These are phyloP conservation scores for Campoletis sonorensis DNA, from an alignment of 1,140 invertebrate genomes.

Conservation along the genomic window DNA sequence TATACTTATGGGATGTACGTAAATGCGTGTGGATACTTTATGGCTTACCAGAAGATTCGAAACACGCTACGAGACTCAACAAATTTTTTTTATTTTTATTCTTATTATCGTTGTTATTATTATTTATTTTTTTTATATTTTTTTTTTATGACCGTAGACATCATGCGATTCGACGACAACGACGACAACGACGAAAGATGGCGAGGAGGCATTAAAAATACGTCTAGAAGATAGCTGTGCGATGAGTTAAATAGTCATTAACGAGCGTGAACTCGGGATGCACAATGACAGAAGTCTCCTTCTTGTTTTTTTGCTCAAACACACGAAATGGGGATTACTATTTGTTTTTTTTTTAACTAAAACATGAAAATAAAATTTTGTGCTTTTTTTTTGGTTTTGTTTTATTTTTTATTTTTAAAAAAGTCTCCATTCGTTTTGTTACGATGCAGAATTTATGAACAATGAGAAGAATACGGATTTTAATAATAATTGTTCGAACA, in stretches of 20 bases:
- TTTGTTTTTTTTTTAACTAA: not conserved
- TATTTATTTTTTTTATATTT: not conserved
- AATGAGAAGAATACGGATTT: not conserved
- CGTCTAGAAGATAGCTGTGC: not conserved
- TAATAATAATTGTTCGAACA: not conserved
- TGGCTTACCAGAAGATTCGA: not conserved
- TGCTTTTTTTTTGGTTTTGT: not conserved
- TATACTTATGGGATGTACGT: not conserved
- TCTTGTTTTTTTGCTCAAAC: not conserved
- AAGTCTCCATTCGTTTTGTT: not conserved
- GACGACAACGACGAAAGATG: slow-evolving; percentile 1
- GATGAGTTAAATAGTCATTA: slow-evolving; percentile 41
- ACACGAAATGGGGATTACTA: not conserved
- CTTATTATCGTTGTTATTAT: no score
- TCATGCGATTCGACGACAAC: slow-evolving; percentile 19
- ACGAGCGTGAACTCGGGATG: slow-evolving; percentile 21
- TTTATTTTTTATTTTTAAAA: no score
- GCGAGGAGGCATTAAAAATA: slow-evolving; percentile 28
- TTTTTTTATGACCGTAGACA: not conserved
- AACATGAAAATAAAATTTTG: not conserved
- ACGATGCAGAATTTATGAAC: not conserved
- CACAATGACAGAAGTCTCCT: slow-evolving; percentile 24
- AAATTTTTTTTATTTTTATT: not conserved
- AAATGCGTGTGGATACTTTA: not conserved
- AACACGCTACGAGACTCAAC: not conserved